Conservation (phyloP, 2,888 invertebrate genomes). For the Ommatoiulus sabulosus region DNA sequence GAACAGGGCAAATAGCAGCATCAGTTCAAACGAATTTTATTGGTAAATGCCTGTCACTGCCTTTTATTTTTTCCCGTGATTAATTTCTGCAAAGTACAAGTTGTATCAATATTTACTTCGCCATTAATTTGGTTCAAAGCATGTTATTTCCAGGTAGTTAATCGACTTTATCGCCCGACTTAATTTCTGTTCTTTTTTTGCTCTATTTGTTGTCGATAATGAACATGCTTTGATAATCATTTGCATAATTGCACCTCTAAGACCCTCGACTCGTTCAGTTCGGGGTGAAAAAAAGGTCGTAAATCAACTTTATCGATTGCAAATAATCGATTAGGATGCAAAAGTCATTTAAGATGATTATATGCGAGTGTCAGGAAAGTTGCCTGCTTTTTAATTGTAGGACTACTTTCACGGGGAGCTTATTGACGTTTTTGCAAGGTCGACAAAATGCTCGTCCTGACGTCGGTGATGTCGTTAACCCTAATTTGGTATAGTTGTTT, state of each 20-base stretch:
- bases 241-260: slow-evolving; percentile 36
- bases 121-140: background rate
- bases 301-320: slow-evolving; percentile 45
- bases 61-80: too few relatives aligned
- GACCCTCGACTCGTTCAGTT: background rate
- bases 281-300: background rate
- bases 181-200: background rate
- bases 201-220: background rate
- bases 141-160: background rate
- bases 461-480: background rate
- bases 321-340: slow-evolving; percentile 31
- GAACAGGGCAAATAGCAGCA: too few relatives aligned
- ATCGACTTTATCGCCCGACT: slow-evolving; percentile 20
- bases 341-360: slow-evolving; percentile 3
- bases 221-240: slow-evolving; percentile 16
- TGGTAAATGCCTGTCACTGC: too few relatives aligned
- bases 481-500: background rate
- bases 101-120: background rate
- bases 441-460: background rate
- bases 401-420: background rate
- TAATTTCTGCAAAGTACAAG: background rate
- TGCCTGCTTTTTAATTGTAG: slow-evolving; percentile 3
- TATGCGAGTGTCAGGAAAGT: background rate
- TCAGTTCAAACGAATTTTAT: too few relatives aligned
- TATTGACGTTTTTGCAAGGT: slow-evolving; percentile 3